phyloP scores from a whole-genome alignment of 2,113 vertebrate species.

The Proteles cristata region DNA sequence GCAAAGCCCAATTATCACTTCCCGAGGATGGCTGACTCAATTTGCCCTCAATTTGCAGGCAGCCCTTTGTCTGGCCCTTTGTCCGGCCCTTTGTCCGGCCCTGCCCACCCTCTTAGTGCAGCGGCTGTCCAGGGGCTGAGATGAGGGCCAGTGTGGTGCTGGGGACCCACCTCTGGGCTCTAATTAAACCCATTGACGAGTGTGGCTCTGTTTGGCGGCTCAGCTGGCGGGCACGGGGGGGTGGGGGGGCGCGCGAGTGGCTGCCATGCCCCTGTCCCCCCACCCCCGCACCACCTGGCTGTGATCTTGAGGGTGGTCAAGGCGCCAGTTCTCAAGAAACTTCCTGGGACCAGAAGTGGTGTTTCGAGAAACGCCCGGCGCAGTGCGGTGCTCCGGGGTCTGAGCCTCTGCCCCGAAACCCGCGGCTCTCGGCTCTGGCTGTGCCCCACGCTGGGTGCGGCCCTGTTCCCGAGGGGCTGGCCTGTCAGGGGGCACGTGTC shows the following conservation, averaged over 20 bases:
- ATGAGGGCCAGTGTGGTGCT: accelerated
- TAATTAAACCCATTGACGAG: accelerated
- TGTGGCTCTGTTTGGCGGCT: too few relatives aligned
- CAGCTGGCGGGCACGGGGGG: background rate
- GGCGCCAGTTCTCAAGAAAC: background rate
- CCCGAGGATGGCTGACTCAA: background rate
- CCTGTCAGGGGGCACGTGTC: accelerated
- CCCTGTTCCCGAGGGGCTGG: background rate
- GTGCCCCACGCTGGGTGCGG: background rate
- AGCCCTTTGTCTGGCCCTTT: background rate
- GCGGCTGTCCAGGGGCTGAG: too few relatives aligned
- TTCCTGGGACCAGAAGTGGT: background rate
- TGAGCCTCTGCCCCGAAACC: background rate
- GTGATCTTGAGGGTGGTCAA: background rate
- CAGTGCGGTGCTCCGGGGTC: accelerated
- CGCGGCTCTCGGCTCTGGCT: accelerated
- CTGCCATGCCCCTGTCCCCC: background rate
- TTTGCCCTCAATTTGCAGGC: conserved; percentile 19
- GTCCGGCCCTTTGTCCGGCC: background rate
- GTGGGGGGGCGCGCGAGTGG: accelerated
- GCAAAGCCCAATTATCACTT: background rate
- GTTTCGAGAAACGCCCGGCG: too few relatives aligned
- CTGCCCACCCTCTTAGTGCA: background rate
- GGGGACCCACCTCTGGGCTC: background rate
- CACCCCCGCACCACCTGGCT: accelerated